Conservation (phyloP, 2,797 vertebrate genomes). For the Gambelia wislizenii region DNA sequence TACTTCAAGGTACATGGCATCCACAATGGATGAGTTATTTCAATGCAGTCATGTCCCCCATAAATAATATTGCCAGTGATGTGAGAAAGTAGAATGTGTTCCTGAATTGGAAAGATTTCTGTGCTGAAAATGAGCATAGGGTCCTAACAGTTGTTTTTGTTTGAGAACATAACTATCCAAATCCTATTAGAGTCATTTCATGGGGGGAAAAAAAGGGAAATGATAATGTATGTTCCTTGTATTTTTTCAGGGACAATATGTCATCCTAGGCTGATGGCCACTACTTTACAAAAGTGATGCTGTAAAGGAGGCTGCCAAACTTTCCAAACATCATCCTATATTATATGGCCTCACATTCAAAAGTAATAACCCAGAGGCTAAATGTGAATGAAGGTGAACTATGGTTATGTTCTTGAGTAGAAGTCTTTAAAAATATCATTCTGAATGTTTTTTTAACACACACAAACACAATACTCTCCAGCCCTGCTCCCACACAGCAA, state of each 20-base stretch:
- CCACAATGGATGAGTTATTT: neutral
- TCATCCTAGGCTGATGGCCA: neutral
- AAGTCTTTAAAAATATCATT: neutral
- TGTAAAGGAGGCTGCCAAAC: neutral
- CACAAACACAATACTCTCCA: too few species aligned
- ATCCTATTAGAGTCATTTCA: neutral
- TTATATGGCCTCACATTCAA: neutral
- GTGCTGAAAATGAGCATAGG: neutral
- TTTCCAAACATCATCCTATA: neutral
- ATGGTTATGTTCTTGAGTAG: neutral
- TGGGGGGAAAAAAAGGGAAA: neutral
- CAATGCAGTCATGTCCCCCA: conserved; percentile 3
- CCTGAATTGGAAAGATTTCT: neutral
- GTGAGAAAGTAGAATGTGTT: neutral
- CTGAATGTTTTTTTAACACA: neutral
- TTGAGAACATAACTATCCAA: neutral
- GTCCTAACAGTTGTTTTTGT: neutral
- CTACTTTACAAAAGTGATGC: neutral
- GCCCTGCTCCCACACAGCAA: too few species aligned
- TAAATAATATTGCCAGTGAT: conserved; percentile 6
- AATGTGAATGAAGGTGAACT: neutral
- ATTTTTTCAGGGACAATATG: neutral
- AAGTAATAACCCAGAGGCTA: neutral
- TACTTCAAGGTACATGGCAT: neutral
- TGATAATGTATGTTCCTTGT: neutral